Base-by-base conservation (phyloP, 2,797 vertebrate species). In the Xyrichtys novacula region DNA sequence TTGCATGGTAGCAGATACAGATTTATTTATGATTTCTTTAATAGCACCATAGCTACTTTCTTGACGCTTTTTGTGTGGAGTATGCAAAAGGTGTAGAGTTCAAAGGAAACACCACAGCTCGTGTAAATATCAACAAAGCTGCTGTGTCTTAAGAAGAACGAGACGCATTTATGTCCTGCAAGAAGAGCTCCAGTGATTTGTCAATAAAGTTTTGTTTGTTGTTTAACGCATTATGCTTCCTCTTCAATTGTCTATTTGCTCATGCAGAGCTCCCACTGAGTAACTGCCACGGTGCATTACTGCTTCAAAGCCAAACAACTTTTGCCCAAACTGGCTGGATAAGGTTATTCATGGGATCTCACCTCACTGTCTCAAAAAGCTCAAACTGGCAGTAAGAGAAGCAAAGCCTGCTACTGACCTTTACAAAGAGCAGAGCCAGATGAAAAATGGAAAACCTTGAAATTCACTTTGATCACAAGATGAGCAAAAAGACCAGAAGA, bases 231-330 rank as follows among this genome's bases (percentile, higher is more conserved):
- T 85, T 55, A 76, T 80, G 87, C 79, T 85, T 85, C 65, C 65
- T 87, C 74, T 81, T 70, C 83, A 86, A 74, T 84, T 82, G 86
- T 85, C 85, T 83, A 86, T 89, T 91, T 89, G 72, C 84, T 90
- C 84, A 83, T 46, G 85, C 85, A 88, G 81, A 76, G 85, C 79
- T 86, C 79, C 76, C 77, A 89, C 87, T 88, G 89, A 88, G 73
- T 73, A 85, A 77, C 80, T 90, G 89, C 74, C 89, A 90, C 17
- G 61, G 44, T 67, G 86, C 71, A 85, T 91, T 90, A 87, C 68
- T 57, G 71, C 76, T 65, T 74, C 78, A 76, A 54, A 53, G 65
- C 69, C 62, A 55, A 80, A 69, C 66, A 39, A 63, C 17, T 65
- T 80, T 55, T 28, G 42, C 63, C 61, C 31, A 44, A 42, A 64